Conservation (phyloP, 2,888 invertebrate species). For the Chironomus riparius region DNA sequence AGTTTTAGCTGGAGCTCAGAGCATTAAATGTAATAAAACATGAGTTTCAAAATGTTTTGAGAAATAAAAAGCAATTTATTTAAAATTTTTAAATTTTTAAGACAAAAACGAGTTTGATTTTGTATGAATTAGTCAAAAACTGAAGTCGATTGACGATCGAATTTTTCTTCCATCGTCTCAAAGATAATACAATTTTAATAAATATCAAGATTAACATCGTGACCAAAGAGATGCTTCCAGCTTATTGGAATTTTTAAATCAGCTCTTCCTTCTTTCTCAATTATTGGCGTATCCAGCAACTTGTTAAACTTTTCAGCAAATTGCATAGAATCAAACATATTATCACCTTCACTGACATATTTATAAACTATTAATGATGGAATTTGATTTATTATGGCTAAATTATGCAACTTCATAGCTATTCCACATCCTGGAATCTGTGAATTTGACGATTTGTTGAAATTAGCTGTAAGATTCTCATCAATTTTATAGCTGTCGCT, state of each 20-base stretch:
- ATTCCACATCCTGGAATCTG: constrained; percentile 69
- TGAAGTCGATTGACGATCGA: no score
- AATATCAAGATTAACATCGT: constrained; percentile 55
- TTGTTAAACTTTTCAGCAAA: constrained; percentile 37
- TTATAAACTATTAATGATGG: constrained; percentile 59
- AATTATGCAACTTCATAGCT: constrained; percentile 54
- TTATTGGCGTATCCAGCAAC: background rate
- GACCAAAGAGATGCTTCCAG: constrained; percentile 66
- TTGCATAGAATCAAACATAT: constrained; percentile 65
- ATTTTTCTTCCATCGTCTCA: no score
- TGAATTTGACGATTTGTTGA: constrained; percentile 42
- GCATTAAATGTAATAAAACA: no score
- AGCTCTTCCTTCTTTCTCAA: background rate
- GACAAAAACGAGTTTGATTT: no score
- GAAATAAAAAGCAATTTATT: no score
- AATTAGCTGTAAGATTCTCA: constrained; percentile 46
- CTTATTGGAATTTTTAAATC: constrained; percentile 48
- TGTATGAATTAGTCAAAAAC: no score
- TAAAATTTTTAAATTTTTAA: no score
- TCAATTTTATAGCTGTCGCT: constrained; percentile 42
- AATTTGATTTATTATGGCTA: constrained; percentile 46
- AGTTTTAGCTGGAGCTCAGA: no score
- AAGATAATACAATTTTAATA: no score
- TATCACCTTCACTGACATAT: constrained; percentile 81
- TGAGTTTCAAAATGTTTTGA: no score